These are phyloP conservation scores for Galaxea fascicularis DNA, from an alignment of 92 coral and sea anemone genomes.

Conservation along the genomic window DNA sequence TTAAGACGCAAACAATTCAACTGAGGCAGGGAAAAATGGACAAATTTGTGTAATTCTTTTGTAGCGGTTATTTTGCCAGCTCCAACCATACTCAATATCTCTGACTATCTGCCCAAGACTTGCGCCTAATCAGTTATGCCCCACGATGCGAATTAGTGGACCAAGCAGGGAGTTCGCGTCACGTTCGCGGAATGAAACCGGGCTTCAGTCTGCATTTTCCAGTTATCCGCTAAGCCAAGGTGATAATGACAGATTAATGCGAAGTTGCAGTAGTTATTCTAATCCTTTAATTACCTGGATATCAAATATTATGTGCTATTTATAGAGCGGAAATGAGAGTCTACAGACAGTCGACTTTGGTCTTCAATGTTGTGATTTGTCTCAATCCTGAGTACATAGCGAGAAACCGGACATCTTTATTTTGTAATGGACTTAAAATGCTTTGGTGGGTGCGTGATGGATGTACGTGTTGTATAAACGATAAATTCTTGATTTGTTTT, in stretches of 20 bases:
- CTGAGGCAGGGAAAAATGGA: no score
- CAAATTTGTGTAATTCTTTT: no score
- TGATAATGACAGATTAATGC: constrained; percentile 26
- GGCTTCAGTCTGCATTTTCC: not conserved
- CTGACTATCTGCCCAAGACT: no score
- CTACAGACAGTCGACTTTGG: not conserved
- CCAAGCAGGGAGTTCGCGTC: not conserved
- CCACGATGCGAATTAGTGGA: not conserved
- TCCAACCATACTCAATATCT: no score
- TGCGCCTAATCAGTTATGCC: no score
- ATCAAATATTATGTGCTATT: not conserved
- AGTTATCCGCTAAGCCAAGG: constrained; percentile 15
- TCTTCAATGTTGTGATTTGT: not conserved
- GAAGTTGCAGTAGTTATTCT: not conserved
- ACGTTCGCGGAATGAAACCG: not conserved
- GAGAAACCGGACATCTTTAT: not conserved
- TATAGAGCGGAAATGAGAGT: not conserved
- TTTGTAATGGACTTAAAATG: not conserved
- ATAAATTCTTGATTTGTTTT: not conserved
- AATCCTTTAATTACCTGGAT: constrained; percentile 11
- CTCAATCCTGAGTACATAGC: not conserved
- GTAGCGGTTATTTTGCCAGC: no score
- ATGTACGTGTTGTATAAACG: not conserved
- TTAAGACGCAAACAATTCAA: no score
- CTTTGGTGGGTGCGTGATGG: not conserved